These are phyloP conservation scores for Leuciscus idus DNA, from an alignment of 2,113 vertebrate species.

Conservation along the genomic window DNA sequence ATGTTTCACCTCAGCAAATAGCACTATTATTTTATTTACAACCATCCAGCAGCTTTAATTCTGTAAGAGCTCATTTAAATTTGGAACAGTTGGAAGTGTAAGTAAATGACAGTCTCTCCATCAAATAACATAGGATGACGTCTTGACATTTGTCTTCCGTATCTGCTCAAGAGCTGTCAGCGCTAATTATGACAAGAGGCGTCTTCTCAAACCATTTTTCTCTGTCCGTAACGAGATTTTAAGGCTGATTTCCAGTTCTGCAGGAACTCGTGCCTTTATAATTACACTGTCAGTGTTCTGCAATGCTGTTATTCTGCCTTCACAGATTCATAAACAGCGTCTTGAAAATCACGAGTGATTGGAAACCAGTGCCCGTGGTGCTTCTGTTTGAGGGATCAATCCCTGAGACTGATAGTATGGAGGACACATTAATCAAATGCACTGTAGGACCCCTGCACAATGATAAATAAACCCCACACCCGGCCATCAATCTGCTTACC, in stretches of 20 bases:
- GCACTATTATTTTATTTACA: neutral
- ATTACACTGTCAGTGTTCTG: neutral
- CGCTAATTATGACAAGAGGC: neutral
- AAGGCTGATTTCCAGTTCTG: neutral
- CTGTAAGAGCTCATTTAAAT: neutral
- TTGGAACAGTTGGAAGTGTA: neutral
- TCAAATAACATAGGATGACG: neutral
- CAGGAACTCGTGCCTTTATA: neutral
- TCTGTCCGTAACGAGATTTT: neutral
- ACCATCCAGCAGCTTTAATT: neutral
- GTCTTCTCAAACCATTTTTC: slow-evolving; percentile 7
- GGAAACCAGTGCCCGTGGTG: slow-evolving; percentile 36
- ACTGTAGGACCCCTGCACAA: slow-evolving; percentile 33
- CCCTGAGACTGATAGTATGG: slow-evolving; percentile 40
- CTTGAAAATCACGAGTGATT: slow-evolving; percentile 44
- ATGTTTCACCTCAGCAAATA: neutral
- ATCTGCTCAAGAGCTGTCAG: neutral
- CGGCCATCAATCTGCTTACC: slow-evolving; percentile 30
- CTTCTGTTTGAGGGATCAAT: slow-evolving; percentile 34
- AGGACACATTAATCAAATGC: slow-evolving; percentile 44
- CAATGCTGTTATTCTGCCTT: neutral
- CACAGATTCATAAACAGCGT: neutral
- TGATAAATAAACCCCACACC: slow-evolving; percentile 43
- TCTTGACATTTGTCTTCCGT: neutral
- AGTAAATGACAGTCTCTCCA: neutral